Conservation (phyloP, 2,113 vertebrate genomes). For the Eulacestoma nigropectus region DNA sequence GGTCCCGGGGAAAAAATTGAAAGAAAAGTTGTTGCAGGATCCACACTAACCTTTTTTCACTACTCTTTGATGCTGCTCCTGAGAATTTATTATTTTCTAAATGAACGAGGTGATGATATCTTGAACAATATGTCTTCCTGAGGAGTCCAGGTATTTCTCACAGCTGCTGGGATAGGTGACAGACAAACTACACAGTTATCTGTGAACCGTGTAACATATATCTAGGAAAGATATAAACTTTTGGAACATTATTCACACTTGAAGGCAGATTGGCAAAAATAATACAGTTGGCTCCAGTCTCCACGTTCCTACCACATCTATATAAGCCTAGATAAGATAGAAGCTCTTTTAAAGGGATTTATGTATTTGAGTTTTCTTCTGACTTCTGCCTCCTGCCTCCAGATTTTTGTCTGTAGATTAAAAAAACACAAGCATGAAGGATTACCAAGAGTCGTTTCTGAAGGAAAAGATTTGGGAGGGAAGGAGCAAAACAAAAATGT, state of each 20-base stretch:
- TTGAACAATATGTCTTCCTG: not conserved
- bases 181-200: not conserved
- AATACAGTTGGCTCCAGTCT: not conserved
- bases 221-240: not conserved
- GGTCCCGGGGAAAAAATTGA: not conserved
- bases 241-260: not conserved
- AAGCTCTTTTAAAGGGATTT: not conserved
- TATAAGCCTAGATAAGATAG: not conserved
- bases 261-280: not conserved
- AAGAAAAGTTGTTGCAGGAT: not conserved
- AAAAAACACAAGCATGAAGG: not conserved
- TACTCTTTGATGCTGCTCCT: not conserved
- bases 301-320: not conserved
- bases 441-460: not conserved
- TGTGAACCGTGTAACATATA: not conserved
- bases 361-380: not conserved
- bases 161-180: not conserved
- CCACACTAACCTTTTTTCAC: not conserved
- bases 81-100: not conserved
- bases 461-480: not conserved
- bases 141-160: not conserved
- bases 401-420: not conserved
- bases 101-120: not conserved
- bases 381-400: constrained; percentile 19
- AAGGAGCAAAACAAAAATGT: not conserved